phyloP scores from a whole-genome alignment of 2,888 invertebrate genomes.

The Sinohyriopsis cumingii region DNA sequence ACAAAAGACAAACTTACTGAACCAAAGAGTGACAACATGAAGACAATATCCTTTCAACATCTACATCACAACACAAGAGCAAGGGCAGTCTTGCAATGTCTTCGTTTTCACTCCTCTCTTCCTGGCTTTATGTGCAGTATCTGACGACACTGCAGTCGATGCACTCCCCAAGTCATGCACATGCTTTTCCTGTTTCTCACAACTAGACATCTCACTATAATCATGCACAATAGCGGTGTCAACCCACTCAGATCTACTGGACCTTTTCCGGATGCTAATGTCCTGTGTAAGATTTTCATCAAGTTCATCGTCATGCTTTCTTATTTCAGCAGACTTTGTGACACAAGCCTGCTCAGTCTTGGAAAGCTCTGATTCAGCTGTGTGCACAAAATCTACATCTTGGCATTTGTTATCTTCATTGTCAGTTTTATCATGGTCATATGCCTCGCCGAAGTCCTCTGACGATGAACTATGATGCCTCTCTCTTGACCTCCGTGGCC shows the following conservation, averaged over 20 bases:
- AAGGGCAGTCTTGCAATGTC: conserved; percentile 2
- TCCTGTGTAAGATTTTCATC: too few species aligned
- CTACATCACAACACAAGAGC: conserved; percentile 40
- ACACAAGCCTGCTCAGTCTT: too few species aligned
- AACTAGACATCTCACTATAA: conserved; percentile 13
- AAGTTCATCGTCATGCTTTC: too few species aligned
- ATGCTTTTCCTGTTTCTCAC: conserved; percentile 19
- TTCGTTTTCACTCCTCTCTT: background rate
- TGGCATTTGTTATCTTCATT: conserved; percentile 11
- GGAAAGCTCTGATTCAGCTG: conserved; percentile 19
- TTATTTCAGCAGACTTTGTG: too few species aligned
- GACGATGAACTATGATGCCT: conserved; percentile 65
- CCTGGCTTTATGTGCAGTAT: background rate
- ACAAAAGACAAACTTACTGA: conserved; percentile 38
- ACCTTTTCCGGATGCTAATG: too few species aligned
- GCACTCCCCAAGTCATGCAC: conserved; percentile 28
- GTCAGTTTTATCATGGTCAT: conserved; percentile 18
- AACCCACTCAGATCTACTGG: too few species aligned
- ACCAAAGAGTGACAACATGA: conserved; percentile 18
- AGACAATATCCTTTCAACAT: conserved; percentile 22
- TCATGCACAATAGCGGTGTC: conserved; percentile 14
- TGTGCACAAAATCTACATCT: conserved; percentile 24
- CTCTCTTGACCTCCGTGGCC: conserved; percentile 49
- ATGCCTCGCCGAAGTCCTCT: conserved; percentile 48
- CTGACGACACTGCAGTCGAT: conserved; percentile 1